These are phyloP conservation scores for Drosophila lowei DNA, from an alignment of 1,140 invertebrate genomes.

Conservation along the genomic window DNA sequence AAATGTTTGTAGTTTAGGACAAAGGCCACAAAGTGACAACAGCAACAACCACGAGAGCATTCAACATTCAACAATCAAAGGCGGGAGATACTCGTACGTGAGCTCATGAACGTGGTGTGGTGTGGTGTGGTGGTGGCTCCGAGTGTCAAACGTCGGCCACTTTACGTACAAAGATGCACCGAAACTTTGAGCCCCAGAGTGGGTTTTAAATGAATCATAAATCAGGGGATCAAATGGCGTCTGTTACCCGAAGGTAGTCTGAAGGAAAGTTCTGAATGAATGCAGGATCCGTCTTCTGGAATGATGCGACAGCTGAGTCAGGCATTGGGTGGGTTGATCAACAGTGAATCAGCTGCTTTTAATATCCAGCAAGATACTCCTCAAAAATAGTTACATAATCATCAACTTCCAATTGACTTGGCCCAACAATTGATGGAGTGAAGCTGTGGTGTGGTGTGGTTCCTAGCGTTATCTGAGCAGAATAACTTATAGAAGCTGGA, in stretches of 20 bases:
- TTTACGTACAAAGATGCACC: slow-evolving; percentile 13
- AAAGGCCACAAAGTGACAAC: slow-evolving; percentile 64
- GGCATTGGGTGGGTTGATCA: too few species aligned
- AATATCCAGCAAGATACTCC: too few species aligned
- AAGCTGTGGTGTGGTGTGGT: background rate
- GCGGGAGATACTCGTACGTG: slow-evolving; percentile 51
- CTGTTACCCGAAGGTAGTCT: too few species aligned
- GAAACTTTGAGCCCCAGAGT: slow-evolving; percentile 29
- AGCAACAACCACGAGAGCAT: slow-evolving; percentile 8
- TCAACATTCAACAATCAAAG: slow-evolving; percentile 43
- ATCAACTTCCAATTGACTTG: background rate
- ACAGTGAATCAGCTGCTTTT: too few species aligned
- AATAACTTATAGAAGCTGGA: slow-evolving; percentile 24
- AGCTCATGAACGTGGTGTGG: slow-evolving; percentile 65
- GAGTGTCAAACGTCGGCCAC: slow-evolving; percentile 51
- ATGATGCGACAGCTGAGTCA: too few species aligned
- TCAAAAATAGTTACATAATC: too few species aligned
- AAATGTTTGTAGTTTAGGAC: slow-evolving; percentile 78
- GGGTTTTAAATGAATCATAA: slow-evolving; percentile 23
- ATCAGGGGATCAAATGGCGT: too few species aligned
- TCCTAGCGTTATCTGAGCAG: slow-evolving; percentile 18
- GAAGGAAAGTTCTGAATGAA: too few species aligned
- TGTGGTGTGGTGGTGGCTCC: slow-evolving; percentile 43
- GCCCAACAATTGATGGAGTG: slow-evolving; percentile 21
- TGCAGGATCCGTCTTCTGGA: too few species aligned